phyloP scores from a whole-genome alignment of 2,797 vertebrate genomes.

The Semotilus atromaculatus region DNA sequence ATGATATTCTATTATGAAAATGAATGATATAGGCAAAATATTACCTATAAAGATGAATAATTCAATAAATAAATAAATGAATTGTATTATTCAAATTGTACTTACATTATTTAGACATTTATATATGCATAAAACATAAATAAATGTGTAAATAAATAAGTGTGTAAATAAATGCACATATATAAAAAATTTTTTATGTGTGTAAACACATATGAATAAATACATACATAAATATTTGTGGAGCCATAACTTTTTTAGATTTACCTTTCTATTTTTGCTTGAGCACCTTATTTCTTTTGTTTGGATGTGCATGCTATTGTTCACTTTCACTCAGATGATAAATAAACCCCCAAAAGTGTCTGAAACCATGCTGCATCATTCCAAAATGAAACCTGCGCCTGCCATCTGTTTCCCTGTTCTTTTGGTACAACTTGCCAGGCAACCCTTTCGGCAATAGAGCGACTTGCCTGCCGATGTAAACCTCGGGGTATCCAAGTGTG shows the following conservation, averaged over 20 bases:
- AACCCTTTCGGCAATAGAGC: conserved; percentile 58
- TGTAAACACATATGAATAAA: neutral
- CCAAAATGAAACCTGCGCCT: conserved; percentile 17
- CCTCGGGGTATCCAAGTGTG: conserved; percentile 54
- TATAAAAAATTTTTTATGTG: no score
- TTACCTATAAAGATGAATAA: neutral
- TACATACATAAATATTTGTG: neutral
- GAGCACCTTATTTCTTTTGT: neutral
- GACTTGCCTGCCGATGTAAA: conserved; percentile 64
- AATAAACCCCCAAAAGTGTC: neutral
- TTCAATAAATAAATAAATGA: no score
- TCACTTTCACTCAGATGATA: neutral
- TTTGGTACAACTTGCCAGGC: conserved; percentile 46
- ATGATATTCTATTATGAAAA: neutral
- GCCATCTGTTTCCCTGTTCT: conserved; percentile 41
- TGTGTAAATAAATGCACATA: neutral
- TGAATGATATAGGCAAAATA: neutral
- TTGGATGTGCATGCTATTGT: neutral
- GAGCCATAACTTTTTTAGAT: neutral
- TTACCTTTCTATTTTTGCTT: neutral
- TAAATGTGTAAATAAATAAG: neutral
- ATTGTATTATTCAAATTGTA: no score
- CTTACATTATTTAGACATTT: no score
- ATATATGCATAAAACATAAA: neutral
- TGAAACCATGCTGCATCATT: conserved; percentile 33